Conservation (phyloP, 2,888 invertebrate species). For the Ceratothoa steindachneri region DNA sequence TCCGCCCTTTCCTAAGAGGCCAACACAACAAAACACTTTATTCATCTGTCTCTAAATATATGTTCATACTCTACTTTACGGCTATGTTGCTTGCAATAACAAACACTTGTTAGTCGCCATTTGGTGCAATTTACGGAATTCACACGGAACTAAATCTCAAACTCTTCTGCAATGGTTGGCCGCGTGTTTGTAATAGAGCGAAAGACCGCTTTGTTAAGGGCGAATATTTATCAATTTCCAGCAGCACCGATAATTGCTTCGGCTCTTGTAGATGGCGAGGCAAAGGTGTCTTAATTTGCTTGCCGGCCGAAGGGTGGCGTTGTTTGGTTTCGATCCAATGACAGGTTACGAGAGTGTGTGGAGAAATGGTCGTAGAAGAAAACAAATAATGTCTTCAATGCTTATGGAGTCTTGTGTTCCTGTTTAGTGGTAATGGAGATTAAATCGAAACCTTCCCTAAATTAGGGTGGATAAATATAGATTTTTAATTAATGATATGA, state of each 20-base stretch:
- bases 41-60: neutral
- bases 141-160: neutral
- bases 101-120: constrained; percentile 4
- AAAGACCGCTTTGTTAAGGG: neutral
- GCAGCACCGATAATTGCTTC: constrained; percentile 4
- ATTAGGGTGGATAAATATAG: too few relatives aligned
- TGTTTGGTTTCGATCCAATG: neutral
- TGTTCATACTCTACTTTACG: constrained; percentile 10
- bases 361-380: too few relatives aligned
- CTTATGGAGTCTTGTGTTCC: too few relatives aligned
- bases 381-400: too few relatives aligned
- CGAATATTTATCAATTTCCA: constrained; percentile 6
- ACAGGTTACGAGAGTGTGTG: neutral
- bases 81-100: neutral
- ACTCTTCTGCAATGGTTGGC: neutral
- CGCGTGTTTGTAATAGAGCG: constrained; percentile 6
- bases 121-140: constrained; percentile 5
- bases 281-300: constrained; percentile 8
- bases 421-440: too few relatives aligned
- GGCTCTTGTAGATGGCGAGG: neutral
- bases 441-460: too few relatives aligned
- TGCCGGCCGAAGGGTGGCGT: neutral
- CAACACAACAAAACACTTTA: neutral
- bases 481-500: too few relatives aligned
- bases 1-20: neutral